Evolutionary conservation across 2,888 invertebrate genomes (phyloP).

Genomic region (Hololepta plana): DNA sequence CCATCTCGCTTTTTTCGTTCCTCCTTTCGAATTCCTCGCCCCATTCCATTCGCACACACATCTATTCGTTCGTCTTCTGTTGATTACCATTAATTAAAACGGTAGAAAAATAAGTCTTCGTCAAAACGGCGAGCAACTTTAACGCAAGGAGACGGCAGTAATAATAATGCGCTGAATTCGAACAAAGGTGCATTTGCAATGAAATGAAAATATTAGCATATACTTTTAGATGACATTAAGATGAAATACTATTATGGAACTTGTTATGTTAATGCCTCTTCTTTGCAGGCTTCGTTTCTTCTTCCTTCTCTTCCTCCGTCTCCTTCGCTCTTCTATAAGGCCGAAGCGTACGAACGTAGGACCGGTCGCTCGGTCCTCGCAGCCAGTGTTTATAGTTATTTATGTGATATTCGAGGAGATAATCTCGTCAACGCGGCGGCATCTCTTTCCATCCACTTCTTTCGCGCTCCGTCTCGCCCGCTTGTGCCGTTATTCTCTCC

Average conservation of each 20-base stretch:
- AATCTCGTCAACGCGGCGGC: slow-evolving; percentile 15
- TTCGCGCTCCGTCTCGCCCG: slow-evolving; percentile 9
- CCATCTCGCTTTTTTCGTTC: too few species aligned
- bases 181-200: slow-evolving; percentile 26
- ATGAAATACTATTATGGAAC: slow-evolving; percentile 28
- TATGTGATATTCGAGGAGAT: slow-evolving; percentile 23
- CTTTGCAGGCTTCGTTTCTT: too few species aligned
- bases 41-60: too few species aligned
- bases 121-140: too few species aligned
- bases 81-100: too few species aligned
- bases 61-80: too few species aligned
- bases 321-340: slow-evolving; percentile 3
- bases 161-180: too few species aligned
- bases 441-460: too few species aligned
- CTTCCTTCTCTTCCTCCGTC: slow-evolving; percentile 2
- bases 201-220: slow-evolving; percentile 28
- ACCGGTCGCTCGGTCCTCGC: slow-evolving; percentile 20
- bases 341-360: slow-evolving; percentile 14
- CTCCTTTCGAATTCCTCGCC: too few species aligned
- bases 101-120: too few species aligned
- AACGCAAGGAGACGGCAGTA: too few species aligned
- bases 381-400: slow-evolving; percentile 25
- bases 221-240: slow-evolving; percentile 28
- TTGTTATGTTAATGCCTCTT: slow-evolving; percentile 27
- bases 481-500: too few species aligned